Conservation (phyloP, 2,113 vertebrate species). For the Chlorodrepanis virens region DNA sequence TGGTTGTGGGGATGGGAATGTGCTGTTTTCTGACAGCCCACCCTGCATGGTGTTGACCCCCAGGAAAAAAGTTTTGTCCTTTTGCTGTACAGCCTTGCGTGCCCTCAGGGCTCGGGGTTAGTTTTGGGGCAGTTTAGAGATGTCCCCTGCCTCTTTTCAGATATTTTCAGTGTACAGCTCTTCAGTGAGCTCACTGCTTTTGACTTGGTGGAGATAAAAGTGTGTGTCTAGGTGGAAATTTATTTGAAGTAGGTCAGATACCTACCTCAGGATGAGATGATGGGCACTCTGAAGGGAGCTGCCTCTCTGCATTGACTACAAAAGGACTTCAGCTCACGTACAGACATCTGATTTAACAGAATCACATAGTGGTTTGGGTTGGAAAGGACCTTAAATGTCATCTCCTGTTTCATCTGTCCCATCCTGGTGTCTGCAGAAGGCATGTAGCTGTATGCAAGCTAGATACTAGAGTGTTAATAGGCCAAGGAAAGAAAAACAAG, state of each 20-base stretch:
- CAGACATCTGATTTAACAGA: not conserved
- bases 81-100: accelerated
- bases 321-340: not conserved
- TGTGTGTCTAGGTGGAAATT: not conserved
- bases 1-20: not conserved
- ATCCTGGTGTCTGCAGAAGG: not conserved
- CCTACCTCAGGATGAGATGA: not conserved
- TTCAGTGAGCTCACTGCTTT: not conserved
- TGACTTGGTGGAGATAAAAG: not conserved
- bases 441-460: not conserved
- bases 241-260: not conserved
- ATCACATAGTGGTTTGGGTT: not conserved
- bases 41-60: not conserved
- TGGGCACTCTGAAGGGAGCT: not conserved
- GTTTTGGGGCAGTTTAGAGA: not conserved
- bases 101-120: not conserved
- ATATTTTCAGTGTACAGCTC: not conserved
- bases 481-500: not conserved
- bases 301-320: not conserved
- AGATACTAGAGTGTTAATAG: not conserved
- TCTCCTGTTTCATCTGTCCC: not conserved
- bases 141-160: not conserved
- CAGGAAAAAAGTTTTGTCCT: not conserved
- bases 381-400: not conserved
- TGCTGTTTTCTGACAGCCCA: not conserved